Conservation (phyloP, 2,797 vertebrate species). For the Miichthys miiuy region DNA sequence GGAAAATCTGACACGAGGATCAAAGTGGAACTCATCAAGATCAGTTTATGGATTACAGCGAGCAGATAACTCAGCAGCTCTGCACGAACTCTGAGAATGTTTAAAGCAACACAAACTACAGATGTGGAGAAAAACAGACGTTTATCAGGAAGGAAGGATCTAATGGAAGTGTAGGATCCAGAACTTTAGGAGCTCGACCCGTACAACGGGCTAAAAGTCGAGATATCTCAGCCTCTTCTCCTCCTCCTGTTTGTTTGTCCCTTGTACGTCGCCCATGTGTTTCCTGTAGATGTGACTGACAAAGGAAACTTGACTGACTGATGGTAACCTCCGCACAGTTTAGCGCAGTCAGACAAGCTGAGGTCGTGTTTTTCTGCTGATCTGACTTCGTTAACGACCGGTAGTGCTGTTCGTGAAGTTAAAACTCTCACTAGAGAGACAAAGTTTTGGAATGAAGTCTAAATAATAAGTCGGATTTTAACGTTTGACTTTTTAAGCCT, state of each 20-base stretch:
- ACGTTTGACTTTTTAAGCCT: constrained; percentile 36
- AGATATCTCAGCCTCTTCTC: not conserved
- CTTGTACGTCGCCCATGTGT: not conserved
- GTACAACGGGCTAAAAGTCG: too few relatives aligned
- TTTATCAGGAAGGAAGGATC: not conserved
- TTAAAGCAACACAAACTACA: not conserved
- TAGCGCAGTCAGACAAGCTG: not conserved
- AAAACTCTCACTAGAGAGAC: too few relatives aligned
- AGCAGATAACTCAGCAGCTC: not conserved
- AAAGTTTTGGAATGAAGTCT: not conserved
- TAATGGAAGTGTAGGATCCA: not conserved
- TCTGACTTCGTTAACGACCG: not conserved
- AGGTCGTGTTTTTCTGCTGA: not conserved
- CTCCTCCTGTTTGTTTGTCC: not conserved
- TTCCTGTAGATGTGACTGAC: constrained; percentile 7
- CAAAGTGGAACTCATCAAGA: not conserved
- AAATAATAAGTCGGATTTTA: not conserved
- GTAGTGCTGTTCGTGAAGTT: not conserved
- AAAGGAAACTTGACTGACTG: not conserved
- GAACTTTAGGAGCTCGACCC: not conserved
- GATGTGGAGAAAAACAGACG: not conserved
- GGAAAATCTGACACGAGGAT: not conserved
- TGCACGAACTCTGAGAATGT: not conserved
- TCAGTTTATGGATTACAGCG: not conserved
- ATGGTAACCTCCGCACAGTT: not conserved